phyloP scores from a whole-genome alignment of 2,113 vertebrate genomes.

The Malurus cyaneus region DNA sequence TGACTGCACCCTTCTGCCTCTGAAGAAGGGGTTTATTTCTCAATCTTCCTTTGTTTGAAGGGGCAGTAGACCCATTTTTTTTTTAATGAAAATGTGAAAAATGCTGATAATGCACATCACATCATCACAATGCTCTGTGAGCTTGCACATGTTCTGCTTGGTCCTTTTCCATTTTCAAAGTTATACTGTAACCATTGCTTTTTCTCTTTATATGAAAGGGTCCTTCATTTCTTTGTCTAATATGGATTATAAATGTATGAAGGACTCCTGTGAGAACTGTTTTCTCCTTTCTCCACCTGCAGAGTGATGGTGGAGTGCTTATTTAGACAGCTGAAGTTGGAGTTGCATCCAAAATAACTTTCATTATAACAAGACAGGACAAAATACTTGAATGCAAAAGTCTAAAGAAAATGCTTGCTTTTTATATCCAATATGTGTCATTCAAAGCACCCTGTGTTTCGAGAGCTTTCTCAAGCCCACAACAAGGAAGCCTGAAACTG shows the following conservation, averaged over 20 bases:
- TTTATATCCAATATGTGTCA: neutral
- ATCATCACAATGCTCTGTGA: neutral
- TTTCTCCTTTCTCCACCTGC: neutral
- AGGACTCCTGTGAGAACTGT: neutral
- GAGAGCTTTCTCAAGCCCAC: neutral
- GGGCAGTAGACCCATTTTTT: accelerated
- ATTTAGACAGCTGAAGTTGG: neutral
- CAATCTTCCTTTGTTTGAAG: neutral
- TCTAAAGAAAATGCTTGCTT: neutral
- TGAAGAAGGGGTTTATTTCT: neutral
- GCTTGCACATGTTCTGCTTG: neutral
- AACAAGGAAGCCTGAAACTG: neutral
- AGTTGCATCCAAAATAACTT: neutral
- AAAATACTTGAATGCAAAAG: neutral
- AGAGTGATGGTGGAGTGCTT: neutral
- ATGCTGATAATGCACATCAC: neutral
- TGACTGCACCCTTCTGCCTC: neutral
- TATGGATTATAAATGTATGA: neutral
- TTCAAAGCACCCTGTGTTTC: neutral
- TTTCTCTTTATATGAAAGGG: neutral
- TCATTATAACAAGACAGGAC: neutral
- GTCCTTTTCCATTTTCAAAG: neutral
- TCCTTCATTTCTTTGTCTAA: neutral
- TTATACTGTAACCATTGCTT: neutral
- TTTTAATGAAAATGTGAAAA: neutral